Base-by-base conservation (phyloP, 2,888 invertebrate species). In the Eilema griseolum region DNA sequence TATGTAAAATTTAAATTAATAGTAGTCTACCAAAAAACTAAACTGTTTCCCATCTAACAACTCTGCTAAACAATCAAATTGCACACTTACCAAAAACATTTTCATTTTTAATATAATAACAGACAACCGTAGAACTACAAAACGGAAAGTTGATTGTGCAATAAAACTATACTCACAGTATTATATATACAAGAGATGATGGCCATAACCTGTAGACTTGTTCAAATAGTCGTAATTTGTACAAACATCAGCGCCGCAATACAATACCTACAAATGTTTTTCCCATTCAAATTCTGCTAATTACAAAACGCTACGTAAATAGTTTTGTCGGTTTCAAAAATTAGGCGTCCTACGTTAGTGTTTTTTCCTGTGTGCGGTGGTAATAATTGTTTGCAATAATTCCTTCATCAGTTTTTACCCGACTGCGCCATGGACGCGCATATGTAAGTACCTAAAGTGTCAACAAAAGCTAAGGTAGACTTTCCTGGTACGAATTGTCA, bases 21-120 rank as follows among this genome's bases (percentile, higher is more conserved):
- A 33, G 8, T 1, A 33, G 33, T 33, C 33, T 37, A 37, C 12
- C 37, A 14, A 12, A 37, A 37, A 37, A 37, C 1, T 37, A 12
- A 37, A 46, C 20, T 0, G 7, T 46, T 16, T 46, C 5, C 20
- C 5, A 20, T 20, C 46, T 7, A 20, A 41, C 41, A 46, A 59
- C 4, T 12, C 7, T 3, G 26, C 4, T 12, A 3, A 24, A 26
- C 24, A 61, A n/a, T 64, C 26, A 26, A 57, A 28, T 24, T 64
- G 24, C 7, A 10, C 11, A 88, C 90, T 79, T 76, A 89, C 90
- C 89, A 85, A 61, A 76, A 84, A 78, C 59, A 79, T 69, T 82
- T 83, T 89, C 90, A 90, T 90, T 66, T 71, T 88, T 61, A 70
- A 72, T 69, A 61, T 65, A 63, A 26, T 76, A 78, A 73, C 69